Evolutionary conservation across 2,888 invertebrate species (phyloP).

Genomic region (Nematopogon swammerdamellus): DNA sequence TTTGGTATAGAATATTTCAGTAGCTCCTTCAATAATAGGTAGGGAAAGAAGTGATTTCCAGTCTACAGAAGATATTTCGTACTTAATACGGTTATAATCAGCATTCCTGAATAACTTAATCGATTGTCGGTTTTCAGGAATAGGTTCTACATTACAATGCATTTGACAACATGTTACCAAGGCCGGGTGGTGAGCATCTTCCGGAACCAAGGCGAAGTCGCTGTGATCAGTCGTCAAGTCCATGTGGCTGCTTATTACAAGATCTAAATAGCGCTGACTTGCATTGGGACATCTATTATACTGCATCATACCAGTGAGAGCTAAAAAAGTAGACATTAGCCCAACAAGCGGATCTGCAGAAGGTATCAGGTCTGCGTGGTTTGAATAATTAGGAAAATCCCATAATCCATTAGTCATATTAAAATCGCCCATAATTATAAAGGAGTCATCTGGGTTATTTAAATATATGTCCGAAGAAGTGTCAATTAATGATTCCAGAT

Average conservation of each 20-base stretch:
- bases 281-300: not conserved
- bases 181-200: not conserved
- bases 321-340: not conserved
- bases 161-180: not conserved
- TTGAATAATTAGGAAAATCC: not conserved
- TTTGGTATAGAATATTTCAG: no score
- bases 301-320: not conserved
- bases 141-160: not conserved
- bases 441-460: not conserved
- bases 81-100: not conserved
- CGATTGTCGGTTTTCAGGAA: not conserved
- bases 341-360: not conserved
- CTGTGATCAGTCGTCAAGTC: not conserved
- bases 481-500: not conserved
- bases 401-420: not conserved
- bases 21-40: no score
- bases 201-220: not conserved
- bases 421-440: not conserved
- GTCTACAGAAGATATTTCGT: not conserved
- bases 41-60: no score
- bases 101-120: not conserved
- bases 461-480: not conserved
- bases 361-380: not conserved
- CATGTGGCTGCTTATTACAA: not conserved
- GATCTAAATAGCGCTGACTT: not conserved